Evolutionary conservation across 2,113 vertebrate genomes (phyloP).

Genomic region (Rousettus leschenaultii): DNA sequence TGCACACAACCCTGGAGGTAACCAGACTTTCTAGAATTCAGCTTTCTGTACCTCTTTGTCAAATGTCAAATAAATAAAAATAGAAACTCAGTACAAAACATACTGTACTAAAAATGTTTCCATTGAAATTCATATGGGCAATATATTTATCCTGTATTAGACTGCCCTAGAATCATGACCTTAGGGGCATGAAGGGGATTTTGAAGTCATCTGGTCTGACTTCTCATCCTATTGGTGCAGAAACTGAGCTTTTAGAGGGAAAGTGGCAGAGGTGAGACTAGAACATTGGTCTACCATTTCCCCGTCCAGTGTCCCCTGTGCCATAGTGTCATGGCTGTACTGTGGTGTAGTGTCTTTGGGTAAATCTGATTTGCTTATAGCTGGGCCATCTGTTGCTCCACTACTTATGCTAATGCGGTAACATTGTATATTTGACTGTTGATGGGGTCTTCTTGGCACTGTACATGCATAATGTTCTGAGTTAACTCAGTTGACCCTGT

Average conservation of each 20-base stretch:
- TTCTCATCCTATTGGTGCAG: not conserved
- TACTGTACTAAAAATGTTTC: not conserved
- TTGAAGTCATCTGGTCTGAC: not conserved
- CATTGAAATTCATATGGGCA: not conserved
- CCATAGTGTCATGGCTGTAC: not conserved
- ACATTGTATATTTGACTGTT: conserved; percentile 29
- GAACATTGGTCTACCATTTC: not conserved
- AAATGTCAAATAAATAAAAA: conserved; percentile 40
- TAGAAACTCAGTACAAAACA: not conserved
- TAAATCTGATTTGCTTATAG: not conserved
- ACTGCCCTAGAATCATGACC: not conserved
- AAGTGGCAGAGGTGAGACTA: not conserved
- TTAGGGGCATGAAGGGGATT: not conserved
- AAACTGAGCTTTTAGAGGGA: not conserved
- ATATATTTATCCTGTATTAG: not conserved
- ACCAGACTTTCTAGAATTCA: not conserved
- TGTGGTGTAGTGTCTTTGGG: not conserved
- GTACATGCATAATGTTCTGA: conserved; percentile 43
- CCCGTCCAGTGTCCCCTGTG: not conserved
- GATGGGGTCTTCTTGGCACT: conserved; percentile 45
- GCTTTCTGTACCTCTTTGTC: conserved; percentile 40
- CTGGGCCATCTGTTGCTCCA: conserved; percentile 50
- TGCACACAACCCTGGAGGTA: not conserved
- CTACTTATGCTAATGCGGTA: conserved; percentile 56
- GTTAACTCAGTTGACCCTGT: conserved; percentile 65